phyloP scores from a whole-genome alignment of 2,113 vertebrate genomes.

The Ciconia boyciana region DNA sequence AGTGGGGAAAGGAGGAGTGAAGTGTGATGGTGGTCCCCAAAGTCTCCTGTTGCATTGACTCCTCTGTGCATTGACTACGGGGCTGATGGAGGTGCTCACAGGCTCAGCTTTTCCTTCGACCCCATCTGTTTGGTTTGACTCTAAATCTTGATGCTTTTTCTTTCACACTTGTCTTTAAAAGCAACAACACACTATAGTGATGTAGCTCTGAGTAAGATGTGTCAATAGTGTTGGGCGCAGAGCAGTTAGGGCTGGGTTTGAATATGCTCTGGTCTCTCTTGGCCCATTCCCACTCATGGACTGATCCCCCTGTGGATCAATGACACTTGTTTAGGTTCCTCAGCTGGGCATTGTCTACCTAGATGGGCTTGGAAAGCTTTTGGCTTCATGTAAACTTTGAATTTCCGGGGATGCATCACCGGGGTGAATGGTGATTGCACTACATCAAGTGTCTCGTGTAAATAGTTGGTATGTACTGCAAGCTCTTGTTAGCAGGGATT shows the following conservation, averaged over 20 bases:
- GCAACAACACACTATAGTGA: accelerated
- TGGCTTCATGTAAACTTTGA: neutral
- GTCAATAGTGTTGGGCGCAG: neutral
- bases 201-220: neutral
- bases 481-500: neutral
- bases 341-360: neutral
- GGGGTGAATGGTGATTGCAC: neutral
- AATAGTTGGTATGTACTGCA: neutral
- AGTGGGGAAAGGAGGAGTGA: neutral
- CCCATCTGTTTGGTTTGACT: accelerated
- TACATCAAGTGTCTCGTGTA: neutral
- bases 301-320: neutral
- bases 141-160: neutral
- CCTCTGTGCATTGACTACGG: neutral
- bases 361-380: neutral
- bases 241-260: neutral
- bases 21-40: neutral
- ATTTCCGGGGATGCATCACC: neutral
- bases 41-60: neutral
- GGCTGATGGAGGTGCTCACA: neutral
- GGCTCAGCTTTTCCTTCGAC: neutral
- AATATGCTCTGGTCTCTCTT: neutral
- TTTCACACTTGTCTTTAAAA: neutral
- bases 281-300: neutral
- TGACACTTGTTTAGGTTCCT: neutral